Base-by-base conservation (phyloP, 2,113 vertebrate species). In the Toxotes jaculatrix region DNA sequence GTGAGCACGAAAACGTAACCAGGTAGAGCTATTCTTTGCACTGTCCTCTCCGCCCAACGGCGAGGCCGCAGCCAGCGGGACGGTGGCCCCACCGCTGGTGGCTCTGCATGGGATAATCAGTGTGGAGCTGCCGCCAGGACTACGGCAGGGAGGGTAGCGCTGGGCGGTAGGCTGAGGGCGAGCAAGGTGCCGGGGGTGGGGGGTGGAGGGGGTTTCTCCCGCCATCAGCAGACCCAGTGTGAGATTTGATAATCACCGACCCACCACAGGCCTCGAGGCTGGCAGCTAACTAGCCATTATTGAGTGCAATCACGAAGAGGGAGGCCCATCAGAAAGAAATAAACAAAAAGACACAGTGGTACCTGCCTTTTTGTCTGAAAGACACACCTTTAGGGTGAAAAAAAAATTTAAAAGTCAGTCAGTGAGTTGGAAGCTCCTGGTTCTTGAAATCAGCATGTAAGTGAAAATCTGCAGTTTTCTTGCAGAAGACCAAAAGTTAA, bases 261-360 rank as follows among this genome's bases (percentile, higher is more conserved):
- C 89, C 63, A 83, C 55, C 21, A 3, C 23, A 13, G 83, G 69
- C 77, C 42, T 67, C 34, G 60, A 77, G 45, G 57, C 45, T 11
- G 45, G 47, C 23, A 43, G 1, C 89, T 91, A 88, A 93, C 79
- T 86, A 88, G 76, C 83, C 55, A 68, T 82, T 69, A 89, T 74
- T 43, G 85, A 92, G 82, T 82, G 88, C 92, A 94, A 93, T 94
- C 94, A 94, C 79, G 83, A 21, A 85, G 73, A 83, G 7, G 19
- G 64, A 72, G 80, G 73, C 64, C 84, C 64, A 59, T 68, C 68
- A 67, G 57, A 47, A 45, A 59, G 77, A 83, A 16, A 31, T 61
- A 64, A 87, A 77, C 64, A 82, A 85, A 87, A 88, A 84, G 83
- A 79, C 69, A 74, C 79, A 84, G 82, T 57, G 4, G 82, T 74